Base-by-base conservation (phyloP, 2,888 invertebrate species). In the Parthenolecanium corni region DNA sequence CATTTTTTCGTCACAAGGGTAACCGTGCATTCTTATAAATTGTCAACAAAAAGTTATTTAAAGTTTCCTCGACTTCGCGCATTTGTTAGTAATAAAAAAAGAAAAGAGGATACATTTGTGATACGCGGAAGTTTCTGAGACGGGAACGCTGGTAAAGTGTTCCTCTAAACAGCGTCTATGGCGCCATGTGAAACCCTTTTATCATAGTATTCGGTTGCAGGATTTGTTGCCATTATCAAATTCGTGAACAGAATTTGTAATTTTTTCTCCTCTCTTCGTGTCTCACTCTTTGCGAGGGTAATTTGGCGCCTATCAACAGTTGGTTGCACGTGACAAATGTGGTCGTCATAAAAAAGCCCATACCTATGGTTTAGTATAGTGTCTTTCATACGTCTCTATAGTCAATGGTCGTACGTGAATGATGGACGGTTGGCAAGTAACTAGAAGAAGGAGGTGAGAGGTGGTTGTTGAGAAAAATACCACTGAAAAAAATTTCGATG, bases 21-120 rank as follows among this genome's bases (percentile, higher is more conserved):
- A 21, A 58, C 24, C 36, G 38, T 46, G 25, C 24, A n/a, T 56
- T 23, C 44, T 23, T 12, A 53, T 31, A 49, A 58, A 58, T 58
- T 58, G 58, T 58, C 58, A 51, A 58, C 58, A 58, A 58, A n/a
- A 31, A 58, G 58, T 58, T 58, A 36, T 52, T 31, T 49, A 58
- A 49, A 58, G 38, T 58, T 58, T 58, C 49, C 47, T 58, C 58
- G 21, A 38, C 36, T 58, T 58, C 18, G 36, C 58, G 49, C 40
- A 49, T 38, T 57, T 44, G 46, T 16, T 16, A 42, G 58, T 49
- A 47, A 58, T 58, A 58, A 58, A 58, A 51, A 31, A 31, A 31
- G 31, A 31, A 31, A 31, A 31, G 31, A 31, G 9, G 31, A 31
- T 31, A 31, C 5, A 31, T 31, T 6, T 36, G 58, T n/a, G 47